These are phyloP conservation scores for Engraulis encrasicolus DNA, from an alignment of 2,113 vertebrate genomes.

Conservation along the genomic window DNA sequence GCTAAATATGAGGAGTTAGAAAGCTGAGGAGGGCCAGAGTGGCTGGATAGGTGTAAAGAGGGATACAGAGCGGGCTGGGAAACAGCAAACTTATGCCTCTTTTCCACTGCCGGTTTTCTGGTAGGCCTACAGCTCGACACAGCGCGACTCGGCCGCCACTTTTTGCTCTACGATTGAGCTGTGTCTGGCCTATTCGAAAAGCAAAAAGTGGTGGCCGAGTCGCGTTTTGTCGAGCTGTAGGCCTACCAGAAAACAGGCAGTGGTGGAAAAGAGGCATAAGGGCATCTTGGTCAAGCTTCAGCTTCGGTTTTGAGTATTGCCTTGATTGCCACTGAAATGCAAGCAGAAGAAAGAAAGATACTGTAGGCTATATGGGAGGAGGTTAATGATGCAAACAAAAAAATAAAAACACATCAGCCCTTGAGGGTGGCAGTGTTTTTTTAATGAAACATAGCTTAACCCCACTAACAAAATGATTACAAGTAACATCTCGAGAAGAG, in stretches of 20 bases:
- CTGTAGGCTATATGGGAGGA: background rate
- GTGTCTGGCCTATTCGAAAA: too few relatives aligned
- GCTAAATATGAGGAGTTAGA: conserved; percentile 60
- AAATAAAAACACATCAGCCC: conserved; percentile 8
- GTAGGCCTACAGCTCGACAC: too few relatives aligned
- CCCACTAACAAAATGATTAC: conserved; percentile 32
- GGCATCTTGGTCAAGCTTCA: conserved; percentile 43
- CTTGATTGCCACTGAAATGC: conserved; percentile 26
- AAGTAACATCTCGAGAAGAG: background rate
- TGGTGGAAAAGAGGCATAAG: too few relatives aligned
- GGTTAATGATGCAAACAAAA: background rate
- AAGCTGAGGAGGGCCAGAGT: conserved; percentile 58
- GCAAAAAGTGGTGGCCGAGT: too few relatives aligned
- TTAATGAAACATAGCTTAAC: background rate
- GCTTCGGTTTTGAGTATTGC: conserved; percentile 64
- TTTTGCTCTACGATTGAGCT: too few relatives aligned
- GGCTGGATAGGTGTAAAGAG: conserved; percentile 47
- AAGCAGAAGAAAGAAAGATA: too few relatives aligned
- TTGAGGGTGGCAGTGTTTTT: background rate
- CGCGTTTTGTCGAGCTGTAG: too few relatives aligned
- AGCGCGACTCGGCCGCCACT: too few relatives aligned
- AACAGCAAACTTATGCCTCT: conserved; percentile 39
- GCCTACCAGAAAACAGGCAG: too few relatives aligned
- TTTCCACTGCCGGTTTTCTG: too few relatives aligned
- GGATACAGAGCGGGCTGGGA: conserved; percentile 55